These are phyloP conservation scores for Amphiduros pacificus DNA, from an alignment of 2,888 invertebrate genomes.

Conservation along the genomic window DNA sequence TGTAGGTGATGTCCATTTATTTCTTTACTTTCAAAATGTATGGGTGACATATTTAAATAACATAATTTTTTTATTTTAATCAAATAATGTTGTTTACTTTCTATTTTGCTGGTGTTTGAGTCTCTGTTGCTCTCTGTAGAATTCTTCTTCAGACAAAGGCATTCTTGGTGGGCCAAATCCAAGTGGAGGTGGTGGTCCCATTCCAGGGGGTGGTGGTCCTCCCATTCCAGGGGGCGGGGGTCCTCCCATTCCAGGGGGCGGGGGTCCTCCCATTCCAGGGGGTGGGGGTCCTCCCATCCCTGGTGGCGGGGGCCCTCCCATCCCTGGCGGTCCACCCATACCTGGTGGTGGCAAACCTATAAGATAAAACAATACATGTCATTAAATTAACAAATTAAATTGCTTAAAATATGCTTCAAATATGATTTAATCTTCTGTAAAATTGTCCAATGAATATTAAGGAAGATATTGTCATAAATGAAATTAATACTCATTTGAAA, in stretches of 20 bases:
- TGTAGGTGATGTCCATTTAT: too few species aligned
- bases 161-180: neutral
- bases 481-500: too few species aligned
- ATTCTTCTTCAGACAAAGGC: constrained; percentile 48
- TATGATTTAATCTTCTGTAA: too few species aligned
- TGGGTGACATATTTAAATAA: neutral
- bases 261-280: neutral
- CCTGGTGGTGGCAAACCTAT: too few species aligned
- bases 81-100: neutral
- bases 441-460: too few species aligned
- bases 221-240: constrained; percentile 3
- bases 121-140: constrained; percentile 44
- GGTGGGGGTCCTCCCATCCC: constrained; percentile 13
- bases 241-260: constrained; percentile 7
- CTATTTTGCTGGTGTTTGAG: constrained; percentile 26
- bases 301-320: neutral
- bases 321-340: constrained; percentile 2
- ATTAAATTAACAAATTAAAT: too few species aligned
- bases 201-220: neutral
- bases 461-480: too few species aligned
- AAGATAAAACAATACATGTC: too few species aligned
- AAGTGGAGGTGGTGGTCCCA: constrained; percentile 4
- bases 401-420: too few species aligned
- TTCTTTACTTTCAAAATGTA: too few species aligned
- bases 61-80: neutral